These are phyloP conservation scores for Pao palembangensis DNA, from an alignment of 2,113 vertebrate species.

Conservation along the genomic window DNA sequence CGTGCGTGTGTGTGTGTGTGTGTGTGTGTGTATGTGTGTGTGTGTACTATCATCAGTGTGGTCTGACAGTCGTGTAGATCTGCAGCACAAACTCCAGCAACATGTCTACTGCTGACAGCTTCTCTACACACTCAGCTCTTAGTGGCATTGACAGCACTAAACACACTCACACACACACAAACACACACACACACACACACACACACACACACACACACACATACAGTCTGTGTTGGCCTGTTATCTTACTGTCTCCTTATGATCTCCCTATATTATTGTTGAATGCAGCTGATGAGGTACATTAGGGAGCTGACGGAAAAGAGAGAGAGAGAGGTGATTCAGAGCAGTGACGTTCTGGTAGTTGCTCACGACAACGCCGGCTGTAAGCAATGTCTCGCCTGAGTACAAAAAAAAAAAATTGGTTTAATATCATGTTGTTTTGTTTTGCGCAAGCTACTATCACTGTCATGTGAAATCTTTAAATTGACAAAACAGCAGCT, in stretches of 20 bases:
- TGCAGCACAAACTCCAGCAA: slow-evolving; percentile 56
- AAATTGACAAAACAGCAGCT: slow-evolving; percentile 15
- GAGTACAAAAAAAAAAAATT: slow-evolving; percentile 33
- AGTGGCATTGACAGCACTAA: slow-evolving; percentile 49
- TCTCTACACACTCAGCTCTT: background rate
- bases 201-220: slow-evolving; percentile 14
- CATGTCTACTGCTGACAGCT: slow-evolving; percentile 57
- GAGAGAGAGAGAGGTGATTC: slow-evolving; percentile 55
- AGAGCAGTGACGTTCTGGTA: slow-evolving; percentile 45
- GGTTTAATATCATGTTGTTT: slow-evolving; percentile 33
- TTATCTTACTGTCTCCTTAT: slow-evolving; percentile 42
- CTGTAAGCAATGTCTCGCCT: slow-evolving; percentile 45
- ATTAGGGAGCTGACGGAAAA: slow-evolving; percentile 37
- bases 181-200: slow-evolving; percentile 19
- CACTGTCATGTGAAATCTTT: slow-evolving; percentile 29
- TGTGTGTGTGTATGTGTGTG: slow-evolving; percentile 12
- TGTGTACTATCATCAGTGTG: slow-evolving; percentile 45
- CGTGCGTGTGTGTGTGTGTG: slow-evolving; percentile 13
- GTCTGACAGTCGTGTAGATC: slow-evolving; percentile 66
- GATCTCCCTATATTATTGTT: slow-evolving; percentile 61
- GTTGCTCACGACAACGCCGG: slow-evolving; percentile 36
- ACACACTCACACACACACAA: slow-evolving; percentile 31
- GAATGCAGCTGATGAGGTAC: slow-evolving; percentile 56
- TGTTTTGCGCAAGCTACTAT: slow-evolving; percentile 29
- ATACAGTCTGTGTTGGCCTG: slow-evolving; percentile 35